A percentile compares a stretch with the other conserved stretches of the same genome.
These are phyloP conservation scores for Sander lucioperca DNA, from an alignment of 2,113 vertebrate species.

Conservation along the genomic window DNA sequence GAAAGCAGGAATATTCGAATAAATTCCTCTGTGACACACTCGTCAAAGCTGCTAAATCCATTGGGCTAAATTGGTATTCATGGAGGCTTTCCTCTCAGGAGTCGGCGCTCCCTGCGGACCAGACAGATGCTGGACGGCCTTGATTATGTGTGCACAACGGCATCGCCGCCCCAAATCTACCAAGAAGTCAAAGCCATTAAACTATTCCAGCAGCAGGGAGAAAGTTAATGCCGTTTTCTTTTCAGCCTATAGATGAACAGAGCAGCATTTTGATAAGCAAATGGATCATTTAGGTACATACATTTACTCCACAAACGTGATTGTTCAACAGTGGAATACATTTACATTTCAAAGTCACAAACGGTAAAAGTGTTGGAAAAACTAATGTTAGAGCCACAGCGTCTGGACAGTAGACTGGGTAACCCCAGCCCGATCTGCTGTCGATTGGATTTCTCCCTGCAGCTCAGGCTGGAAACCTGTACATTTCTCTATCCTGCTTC, in stretches of 20 bases:
- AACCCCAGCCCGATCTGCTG: too few species aligned
- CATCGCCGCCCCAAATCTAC: slow-evolving; percentile 44
- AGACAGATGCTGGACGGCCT: slow-evolving; percentile 67
- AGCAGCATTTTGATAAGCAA: slow-evolving; percentile 13
- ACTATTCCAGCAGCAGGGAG: slow-evolving; percentile 41
- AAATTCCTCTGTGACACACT: slow-evolving; percentile 77
- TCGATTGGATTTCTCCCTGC: too few species aligned
- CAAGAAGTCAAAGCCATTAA: slow-evolving; percentile 57
- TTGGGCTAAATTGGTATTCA: slow-evolving; percentile 83
- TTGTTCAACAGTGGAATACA: background rate
- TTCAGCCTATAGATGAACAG: slow-evolving; percentile 21
- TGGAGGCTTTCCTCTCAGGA: slow-evolving; percentile 72
- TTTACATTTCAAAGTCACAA: background rate
- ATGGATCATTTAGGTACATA: background rate
- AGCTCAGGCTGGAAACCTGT: too few species aligned
- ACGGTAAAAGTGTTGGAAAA: background rate
- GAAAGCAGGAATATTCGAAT: slow-evolving; percentile 67
- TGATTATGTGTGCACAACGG: slow-evolving; percentile 61
- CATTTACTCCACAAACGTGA: background rate
- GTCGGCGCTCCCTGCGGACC: slow-evolving; percentile 54
- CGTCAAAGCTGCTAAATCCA: slow-evolving; percentile 76
- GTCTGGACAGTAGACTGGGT: too few species aligned
- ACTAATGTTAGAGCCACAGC: background rate
- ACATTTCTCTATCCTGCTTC: too few species aligned
- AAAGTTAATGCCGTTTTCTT: slow-evolving; percentile 27